A percentile compares a stretch with the other conserved stretches of the same genome.
These are phyloP conservation scores for Symphodus melops DNA, from an alignment of 2,113 vertebrate species.

Conservation along the genomic window DNA sequence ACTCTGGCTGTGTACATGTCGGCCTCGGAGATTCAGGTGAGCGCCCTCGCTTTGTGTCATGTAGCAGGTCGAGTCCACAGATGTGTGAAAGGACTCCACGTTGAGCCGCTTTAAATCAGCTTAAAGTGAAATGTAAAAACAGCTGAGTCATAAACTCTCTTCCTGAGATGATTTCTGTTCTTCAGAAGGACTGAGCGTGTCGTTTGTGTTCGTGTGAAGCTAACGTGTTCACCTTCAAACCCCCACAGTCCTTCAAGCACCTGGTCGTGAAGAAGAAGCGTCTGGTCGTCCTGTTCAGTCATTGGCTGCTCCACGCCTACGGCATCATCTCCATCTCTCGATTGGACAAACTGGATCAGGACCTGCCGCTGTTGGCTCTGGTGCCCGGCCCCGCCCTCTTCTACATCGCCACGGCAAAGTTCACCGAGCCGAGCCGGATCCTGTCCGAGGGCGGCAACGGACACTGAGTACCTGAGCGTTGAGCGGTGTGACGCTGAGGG, in stretches of 20 bases:
- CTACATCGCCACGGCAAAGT: conserved; percentile 94
- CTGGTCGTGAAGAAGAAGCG: conserved; percentile 96
- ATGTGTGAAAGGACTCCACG: too few species aligned
- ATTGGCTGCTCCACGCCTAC: conserved; percentile 98
- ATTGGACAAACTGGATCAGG: conserved; percentile 92
- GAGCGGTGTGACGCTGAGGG: background rate
- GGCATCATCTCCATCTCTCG: conserved; percentile 98
- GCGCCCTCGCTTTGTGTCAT: conserved; percentile 5
- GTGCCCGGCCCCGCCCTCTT: conserved; percentile 96
- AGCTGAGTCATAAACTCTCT: too few species aligned
- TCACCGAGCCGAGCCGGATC: conserved; percentile 95
- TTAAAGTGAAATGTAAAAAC: too few species aligned
- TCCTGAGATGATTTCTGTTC: background rate
- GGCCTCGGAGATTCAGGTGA: conserved; percentile 97
- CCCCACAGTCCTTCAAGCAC: conserved; percentile 91
- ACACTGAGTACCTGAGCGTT: conserved; percentile 76
- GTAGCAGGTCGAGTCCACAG: background rate
- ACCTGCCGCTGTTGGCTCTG: conserved; percentile 91
- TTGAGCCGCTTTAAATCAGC: too few species aligned
- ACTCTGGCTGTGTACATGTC: conserved; percentile 98
- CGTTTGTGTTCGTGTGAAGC: background rate
- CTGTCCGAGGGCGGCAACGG: conserved; percentile 93
- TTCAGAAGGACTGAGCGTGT: too few species aligned
- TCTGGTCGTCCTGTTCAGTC: conserved; percentile 95
- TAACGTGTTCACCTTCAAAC: background rate